These are phyloP conservation scores for Nomada flava DNA, from an alignment of 2,888 invertebrate genomes.

Conservation along the genomic window DNA sequence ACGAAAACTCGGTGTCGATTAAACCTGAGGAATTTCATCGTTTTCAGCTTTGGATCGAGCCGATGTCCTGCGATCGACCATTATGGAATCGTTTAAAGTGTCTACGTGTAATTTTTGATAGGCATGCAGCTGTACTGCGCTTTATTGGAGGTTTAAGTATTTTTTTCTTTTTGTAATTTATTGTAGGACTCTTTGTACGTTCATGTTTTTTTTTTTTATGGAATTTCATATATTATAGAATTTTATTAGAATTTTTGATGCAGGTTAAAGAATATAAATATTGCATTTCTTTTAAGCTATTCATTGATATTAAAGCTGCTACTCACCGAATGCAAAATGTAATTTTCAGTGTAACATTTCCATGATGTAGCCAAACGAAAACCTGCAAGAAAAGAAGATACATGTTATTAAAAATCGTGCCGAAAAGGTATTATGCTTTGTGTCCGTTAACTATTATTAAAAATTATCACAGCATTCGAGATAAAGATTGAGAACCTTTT, in stretches of 20 bases:
- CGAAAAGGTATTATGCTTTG: not conserved
- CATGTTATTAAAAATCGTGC: not conserved
- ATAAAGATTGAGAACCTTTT: not conserved
- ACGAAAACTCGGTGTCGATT: conserved; percentile 35
- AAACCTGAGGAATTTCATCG: conserved; percentile 40
- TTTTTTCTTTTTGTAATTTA: too few species aligned
- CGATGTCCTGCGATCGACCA: conserved; percentile 25
- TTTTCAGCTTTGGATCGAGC: conserved; percentile 26
- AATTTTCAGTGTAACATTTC: not conserved
- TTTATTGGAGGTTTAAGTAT: too few species aligned
- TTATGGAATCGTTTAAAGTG: conserved; percentile 23
- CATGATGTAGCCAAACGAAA: not conserved
- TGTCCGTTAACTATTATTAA: not conserved
- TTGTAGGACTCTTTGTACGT: too few species aligned
- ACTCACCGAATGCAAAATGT: conserved; percentile 25
- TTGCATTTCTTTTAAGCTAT: too few species aligned
- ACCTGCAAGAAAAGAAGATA: conserved; percentile 9
- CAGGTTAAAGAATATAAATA: too few species aligned
- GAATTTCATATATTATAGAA: too few species aligned
- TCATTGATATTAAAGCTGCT: not conserved
- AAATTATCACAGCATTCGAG: not conserved
- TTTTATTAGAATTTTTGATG: too few species aligned
- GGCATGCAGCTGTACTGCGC: too few species aligned
- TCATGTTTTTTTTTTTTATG: too few species aligned
- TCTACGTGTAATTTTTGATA: conserved; percentile 6